A percentile compares a stretch with the other conserved stretches of the same genome.
Conservation (phyloP, 2,113 vertebrate genomes). For the Halichoeres trimaculatus region DNA sequence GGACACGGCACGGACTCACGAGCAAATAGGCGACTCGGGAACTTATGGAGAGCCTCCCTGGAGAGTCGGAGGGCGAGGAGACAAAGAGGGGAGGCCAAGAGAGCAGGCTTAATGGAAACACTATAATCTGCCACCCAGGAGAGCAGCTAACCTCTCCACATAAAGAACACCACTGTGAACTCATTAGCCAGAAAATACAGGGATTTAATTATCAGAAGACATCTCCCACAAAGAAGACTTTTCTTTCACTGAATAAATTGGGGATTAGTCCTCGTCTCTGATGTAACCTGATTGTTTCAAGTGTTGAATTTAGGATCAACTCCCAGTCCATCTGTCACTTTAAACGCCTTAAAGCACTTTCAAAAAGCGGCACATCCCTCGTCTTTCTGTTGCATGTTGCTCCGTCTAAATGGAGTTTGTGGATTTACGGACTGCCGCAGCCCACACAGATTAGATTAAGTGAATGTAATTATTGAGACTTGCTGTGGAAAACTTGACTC, state of each 20-base stretch:
- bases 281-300: constrained; percentile 21
- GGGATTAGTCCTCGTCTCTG: background rate
- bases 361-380: background rate
- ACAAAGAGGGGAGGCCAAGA: constrained; percentile 47
- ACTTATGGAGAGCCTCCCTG: constrained; percentile 42
- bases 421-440: background rate
- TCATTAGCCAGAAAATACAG: constrained; percentile 13
- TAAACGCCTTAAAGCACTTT: background rate
- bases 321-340: constrained; percentile 3
- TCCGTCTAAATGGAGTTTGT: background rate
- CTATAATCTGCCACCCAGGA: constrained; percentile 33
- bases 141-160: constrained; percentile 27
- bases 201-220: constrained; percentile 13
- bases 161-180: constrained; percentile 12
- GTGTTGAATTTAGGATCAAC: background rate
- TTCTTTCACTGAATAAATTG: background rate
- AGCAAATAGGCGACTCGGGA: constrained; percentile 68
- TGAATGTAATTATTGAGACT: constrained; percentile 11
- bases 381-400: background rate
- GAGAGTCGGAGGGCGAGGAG: constrained; percentile 26
- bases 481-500: background rate
- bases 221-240: background rate
- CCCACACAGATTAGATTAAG: constrained; percentile 3
- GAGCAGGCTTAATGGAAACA: constrained; percentile 54
- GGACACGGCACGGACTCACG: constrained; percentile 30